These are phyloP conservation scores for Darevskia mixta DNA, from an alignment of 2,797 vertebrate genomes.

Conservation along the genomic window DNA sequence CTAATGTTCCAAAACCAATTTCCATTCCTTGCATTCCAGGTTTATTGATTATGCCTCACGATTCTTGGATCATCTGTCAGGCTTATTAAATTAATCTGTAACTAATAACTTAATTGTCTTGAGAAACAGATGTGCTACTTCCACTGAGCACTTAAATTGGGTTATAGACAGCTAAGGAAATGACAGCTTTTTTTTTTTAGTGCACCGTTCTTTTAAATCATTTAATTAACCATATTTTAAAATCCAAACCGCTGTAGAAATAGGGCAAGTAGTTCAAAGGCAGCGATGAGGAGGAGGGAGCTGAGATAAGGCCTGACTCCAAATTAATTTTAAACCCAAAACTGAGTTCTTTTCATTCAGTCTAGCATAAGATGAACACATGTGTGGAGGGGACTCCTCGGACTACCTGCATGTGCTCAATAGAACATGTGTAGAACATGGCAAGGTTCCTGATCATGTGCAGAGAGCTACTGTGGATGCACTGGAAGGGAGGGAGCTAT, in stretches of 20 bases:
- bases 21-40: conserved; percentile 72
- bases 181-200: conserved; percentile 28
- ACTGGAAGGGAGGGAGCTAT: background rate
- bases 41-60: conserved; percentile 78
- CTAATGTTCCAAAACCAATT: conserved; percentile 69
- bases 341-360: no score
- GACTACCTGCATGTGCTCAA: background rate
- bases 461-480: background rate
- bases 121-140: conserved; percentile 77
- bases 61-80: conserved; percentile 65
- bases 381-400: background rate
- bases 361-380: background rate
- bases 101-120: conserved; percentile 80
- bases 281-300: accelerated
- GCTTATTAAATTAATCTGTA: conserved; percentile 74
- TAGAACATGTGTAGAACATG: background rate
- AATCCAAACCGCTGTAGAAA: conserved; percentile 11
- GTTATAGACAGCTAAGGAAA: conserved; percentile 70
- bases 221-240: conserved; percentile 52
- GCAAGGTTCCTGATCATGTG: background rate
- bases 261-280: background rate
- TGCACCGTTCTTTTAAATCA: conserved; percentile 34
- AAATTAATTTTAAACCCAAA: background rate
- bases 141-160: conserved; percentile 70
- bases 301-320: background rate